Percentiles rank a stretch among this genome's conserved stretches.
Conservation (phyloP, 1,140 invertebrate species). For the Pinna nobilis region DNA sequence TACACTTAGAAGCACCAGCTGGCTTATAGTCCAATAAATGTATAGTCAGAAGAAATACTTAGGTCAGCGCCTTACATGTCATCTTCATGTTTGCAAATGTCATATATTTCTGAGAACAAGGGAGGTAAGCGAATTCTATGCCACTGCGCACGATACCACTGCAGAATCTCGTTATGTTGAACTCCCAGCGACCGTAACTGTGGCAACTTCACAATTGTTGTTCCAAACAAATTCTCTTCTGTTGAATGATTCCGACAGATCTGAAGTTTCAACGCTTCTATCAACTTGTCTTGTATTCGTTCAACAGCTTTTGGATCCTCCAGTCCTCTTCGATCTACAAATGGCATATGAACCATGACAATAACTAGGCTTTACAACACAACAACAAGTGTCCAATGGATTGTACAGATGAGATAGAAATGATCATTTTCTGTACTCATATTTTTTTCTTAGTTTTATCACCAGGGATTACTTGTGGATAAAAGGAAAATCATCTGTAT, state of each 20-base stretch:
- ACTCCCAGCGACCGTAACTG: conserved; percentile 89
- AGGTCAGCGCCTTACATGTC: conserved; percentile 15
- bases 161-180: conserved; percentile 88
- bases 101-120: conserved; percentile 97
- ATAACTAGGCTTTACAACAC: too few species aligned
- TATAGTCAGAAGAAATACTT: too few species aligned
- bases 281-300: conserved; percentile 85
- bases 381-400: too few species aligned
- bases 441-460: too few species aligned
- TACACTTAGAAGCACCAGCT: too few species aligned
- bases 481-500: too few species aligned
- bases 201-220: conserved; percentile 83
- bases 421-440: too few species aligned
- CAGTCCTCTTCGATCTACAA: conserved; percentile 81
- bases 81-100: conserved; percentile 91
- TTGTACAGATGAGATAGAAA: too few species aligned
- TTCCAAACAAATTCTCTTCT: conserved; percentile 81
- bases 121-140: conserved; percentile 89
- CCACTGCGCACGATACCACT: conserved; percentile 95
- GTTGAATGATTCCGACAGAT: conserved; percentile 78
- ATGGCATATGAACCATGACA: not conserved
- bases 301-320: conserved; percentile 89
- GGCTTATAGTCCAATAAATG: too few species aligned
- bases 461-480: too few species aligned
- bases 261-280: conserved; percentile 89